A percentile compares a stretch with the other conserved stretches of the same genome.
phyloP scores from a whole-genome alignment of 2,888 invertebrate genomes.

The Lasioglossum zephyrum region DNA sequence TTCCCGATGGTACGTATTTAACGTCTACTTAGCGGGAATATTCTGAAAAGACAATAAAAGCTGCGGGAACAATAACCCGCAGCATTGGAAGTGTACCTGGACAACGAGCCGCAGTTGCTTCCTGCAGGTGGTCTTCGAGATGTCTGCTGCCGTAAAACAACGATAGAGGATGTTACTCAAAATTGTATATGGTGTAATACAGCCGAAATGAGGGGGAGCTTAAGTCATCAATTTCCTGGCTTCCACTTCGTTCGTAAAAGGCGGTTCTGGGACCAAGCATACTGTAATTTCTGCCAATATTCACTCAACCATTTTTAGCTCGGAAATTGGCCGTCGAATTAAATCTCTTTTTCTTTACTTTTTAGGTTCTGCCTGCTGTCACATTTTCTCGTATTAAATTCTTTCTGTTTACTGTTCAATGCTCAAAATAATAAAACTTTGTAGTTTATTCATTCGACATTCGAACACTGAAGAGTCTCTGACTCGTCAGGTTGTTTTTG shows the following conservation, averaged over 20 bases:
- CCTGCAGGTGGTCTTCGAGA: not conserved
- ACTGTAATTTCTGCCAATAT: not conserved
- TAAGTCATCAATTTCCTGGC: not conserved
- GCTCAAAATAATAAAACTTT: too few relatives aligned
- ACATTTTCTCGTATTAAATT: too few relatives aligned
- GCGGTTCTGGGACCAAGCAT: not conserved
- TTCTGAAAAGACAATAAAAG: constrained; percentile 7
- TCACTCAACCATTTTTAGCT: not conserved
- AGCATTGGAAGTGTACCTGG: not conserved
- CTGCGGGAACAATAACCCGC: constrained; percentile 2
- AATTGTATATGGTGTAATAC: not conserved
- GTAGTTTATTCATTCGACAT: too few relatives aligned
- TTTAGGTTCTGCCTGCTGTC: not conserved
- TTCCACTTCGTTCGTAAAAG: not conserved
- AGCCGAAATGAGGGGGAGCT: not conserved
- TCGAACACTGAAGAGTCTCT: too few relatives aligned
- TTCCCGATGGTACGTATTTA: constrained; percentile 14
- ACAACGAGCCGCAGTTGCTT: not conserved
- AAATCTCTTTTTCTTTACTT: not conserved
- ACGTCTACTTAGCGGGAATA: constrained; percentile 6
- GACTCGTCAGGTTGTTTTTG: too few relatives aligned
- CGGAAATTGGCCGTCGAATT: not conserved
- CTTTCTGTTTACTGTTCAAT: too few relatives aligned
- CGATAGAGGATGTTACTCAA: not conserved
- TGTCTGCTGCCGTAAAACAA: not conserved